A percentile compares a stretch with the other conserved stretches of the same genome.
phyloP scores from a whole-genome alignment of 53 echinoderm and acorn worm species.

The Crossaster papposus region DNA sequence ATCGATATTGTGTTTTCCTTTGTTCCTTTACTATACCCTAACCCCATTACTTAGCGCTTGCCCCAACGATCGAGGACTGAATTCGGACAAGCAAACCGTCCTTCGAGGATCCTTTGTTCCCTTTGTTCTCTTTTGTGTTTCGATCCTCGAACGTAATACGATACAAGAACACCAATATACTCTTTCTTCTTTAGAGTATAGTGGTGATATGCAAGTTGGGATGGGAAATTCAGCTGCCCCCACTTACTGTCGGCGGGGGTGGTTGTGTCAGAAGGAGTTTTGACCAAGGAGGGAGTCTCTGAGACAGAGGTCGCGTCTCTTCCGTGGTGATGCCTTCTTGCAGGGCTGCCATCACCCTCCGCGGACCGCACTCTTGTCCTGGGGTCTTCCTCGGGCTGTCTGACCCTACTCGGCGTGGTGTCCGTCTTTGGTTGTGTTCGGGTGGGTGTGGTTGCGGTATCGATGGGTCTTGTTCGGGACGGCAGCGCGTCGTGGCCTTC shows the following conservation, averaged over 20 bases:
- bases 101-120: no score
- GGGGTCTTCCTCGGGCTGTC: conserved; percentile 23
- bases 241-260: conserved; percentile 38
- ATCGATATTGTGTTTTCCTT: no score
- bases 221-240: neutral
- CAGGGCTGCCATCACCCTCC: conserved; percentile 1
- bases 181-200: no score
- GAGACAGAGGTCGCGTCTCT: conserved; percentile 1
- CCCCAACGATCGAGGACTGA: no score
- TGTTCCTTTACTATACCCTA: no score
- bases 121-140: no score
- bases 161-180: no score
- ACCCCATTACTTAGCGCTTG: no score
- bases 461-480: conserved; percentile 44
- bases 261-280: conserved; percentile 25
- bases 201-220: neutral
- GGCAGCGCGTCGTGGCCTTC: conserved; percentile 23
- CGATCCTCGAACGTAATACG: no score
- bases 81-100: no score
- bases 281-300: conserved; percentile 3
- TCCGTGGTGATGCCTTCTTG: neutral
- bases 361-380: conserved; percentile 10
- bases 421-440: conserved; percentile 30
- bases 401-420: conserved; percentile 15
- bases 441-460: conserved; percentile 7